A percentile compares a stretch with the other conserved stretches of the same genome.
Evolutionary conservation across 35 echinoderm and acorn worm species (phyloP).

Genomic region (Lytechinus pictus): DNA sequence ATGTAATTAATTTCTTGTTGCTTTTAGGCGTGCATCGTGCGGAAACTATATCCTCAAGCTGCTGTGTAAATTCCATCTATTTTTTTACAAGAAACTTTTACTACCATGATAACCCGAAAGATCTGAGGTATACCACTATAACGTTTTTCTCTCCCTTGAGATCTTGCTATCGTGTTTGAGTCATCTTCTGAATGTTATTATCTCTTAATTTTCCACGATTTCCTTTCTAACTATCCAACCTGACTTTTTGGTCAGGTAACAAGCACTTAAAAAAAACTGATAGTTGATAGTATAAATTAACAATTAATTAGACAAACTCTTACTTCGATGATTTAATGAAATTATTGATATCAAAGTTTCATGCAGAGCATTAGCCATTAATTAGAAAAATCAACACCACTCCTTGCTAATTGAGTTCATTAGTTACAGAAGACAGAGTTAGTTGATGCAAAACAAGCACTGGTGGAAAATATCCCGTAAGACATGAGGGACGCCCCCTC

Average conservation of each 20-base stretch:
- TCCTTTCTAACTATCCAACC: neutral
- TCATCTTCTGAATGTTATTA: neutral
- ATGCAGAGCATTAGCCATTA: neutral
- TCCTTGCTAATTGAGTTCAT: neutral
- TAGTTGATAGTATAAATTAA: neutral
- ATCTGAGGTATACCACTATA: no score
- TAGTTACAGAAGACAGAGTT: neutral
- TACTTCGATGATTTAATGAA: neutral
- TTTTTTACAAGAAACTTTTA: neutral
- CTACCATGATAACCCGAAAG: neutral
- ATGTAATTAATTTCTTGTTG: slow-evolving; percentile 6
- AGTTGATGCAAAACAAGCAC: no score
- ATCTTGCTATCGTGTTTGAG: neutral
- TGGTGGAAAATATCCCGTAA: no score
- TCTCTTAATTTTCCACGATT: neutral
- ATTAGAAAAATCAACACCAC: neutral
- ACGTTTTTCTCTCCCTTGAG: neutral
- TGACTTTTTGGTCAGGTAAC: neutral
- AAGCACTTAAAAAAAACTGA: neutral
- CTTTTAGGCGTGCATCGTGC: neutral
- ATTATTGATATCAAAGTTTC: neutral
- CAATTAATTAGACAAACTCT: neutral
- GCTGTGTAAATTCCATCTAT: neutral
- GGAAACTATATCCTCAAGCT: neutral
- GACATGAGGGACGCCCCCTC: no score